phyloP scores from a whole-genome alignment of 2,113 vertebrate species.

The Xyliphius kryptos region DNA sequence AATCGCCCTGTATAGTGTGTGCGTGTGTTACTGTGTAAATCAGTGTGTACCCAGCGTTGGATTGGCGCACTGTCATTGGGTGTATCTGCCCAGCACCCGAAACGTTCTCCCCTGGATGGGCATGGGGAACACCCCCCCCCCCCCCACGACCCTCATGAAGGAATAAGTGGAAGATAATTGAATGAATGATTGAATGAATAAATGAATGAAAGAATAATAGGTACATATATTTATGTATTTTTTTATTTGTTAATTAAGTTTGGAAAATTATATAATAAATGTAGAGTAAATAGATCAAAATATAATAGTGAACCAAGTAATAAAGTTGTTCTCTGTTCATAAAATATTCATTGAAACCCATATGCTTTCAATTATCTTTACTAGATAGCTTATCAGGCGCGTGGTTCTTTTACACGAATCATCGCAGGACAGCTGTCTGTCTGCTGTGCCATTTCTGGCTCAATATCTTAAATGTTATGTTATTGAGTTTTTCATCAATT shows the following conservation, averaged over 20 bases:
- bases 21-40: too few species aligned
- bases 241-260: conserved; percentile 8
- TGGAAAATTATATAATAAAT: conserved; percentile 7
- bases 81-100: too few species aligned
- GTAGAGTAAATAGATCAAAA: conserved; percentile 16
- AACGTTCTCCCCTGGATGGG: too few species aligned
- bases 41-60: too few species aligned
- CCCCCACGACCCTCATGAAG: too few species aligned
- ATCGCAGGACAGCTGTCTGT: conserved; percentile 12
- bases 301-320: conserved; percentile 17
- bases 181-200: too few species aligned
- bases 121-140: too few species aligned
- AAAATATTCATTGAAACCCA: conserved; percentile 30
- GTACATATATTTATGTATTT: not conserved
- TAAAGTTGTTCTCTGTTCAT: conserved; percentile 19
- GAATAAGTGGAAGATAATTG: too few species aligned
- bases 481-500: conserved; percentile 6
- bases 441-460: not conserved
- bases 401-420: conserved; percentile 29
- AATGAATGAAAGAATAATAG: not conserved
- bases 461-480: conserved; percentile 1
- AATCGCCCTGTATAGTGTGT: too few species aligned
- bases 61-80: too few species aligned
- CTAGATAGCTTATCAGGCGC: conserved; percentile 25
- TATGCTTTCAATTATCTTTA: conserved; percentile 23